Base-by-base conservation (phyloP, 2,797 vertebrate genomes). In the Anas georgica region DNA sequence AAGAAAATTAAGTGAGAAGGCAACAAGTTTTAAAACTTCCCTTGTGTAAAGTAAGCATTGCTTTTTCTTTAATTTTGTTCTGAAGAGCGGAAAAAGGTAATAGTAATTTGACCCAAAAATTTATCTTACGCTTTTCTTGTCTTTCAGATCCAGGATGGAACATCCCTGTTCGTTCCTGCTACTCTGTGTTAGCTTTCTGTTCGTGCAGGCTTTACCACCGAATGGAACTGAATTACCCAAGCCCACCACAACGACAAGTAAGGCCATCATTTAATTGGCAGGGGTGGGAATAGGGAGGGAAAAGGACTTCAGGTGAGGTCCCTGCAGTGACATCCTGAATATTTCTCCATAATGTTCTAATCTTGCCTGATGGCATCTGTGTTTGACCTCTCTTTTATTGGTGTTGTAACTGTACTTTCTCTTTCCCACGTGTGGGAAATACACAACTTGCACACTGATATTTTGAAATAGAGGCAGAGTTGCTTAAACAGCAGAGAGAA, bases 141-240 rank as follows among this genome's bases (percentile, higher is more conserved):
- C 73, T 70, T 64, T 6, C 72, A 97, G 97, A 80, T 94, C 85
- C 96, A 97, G 91, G 83, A 97, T 97, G 97, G 96, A 97, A 94
- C 88, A 94, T 58, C 29, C 85, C 90, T 70, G 63, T 92, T 91
- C 2, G 0, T 37, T 94, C 7, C 91, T 96, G 81, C 91, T 97
- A 84, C 83, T 96, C 81, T 88, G 52, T 89, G 88, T 75, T 97
- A 97, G 89, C 35, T 90, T 94, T 48, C 23, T 45, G 11, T 37
- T 69, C 6, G 88, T 80, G 12, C 83, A 23, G 59, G 95, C 96
- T 31, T 88, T 92, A 9, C 95, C 84, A 4, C 90, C 90, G 73
- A 97, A 97, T 64, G 96, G 90, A 55, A 97, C 96, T 0, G 82
- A 91, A 3, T 22, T 95, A 46, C 81, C 93, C 37, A 95, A 86